These are phyloP conservation scores for Cydia strobilella DNA, from an alignment of 1,140 invertebrate genomes.

Conservation along the genomic window DNA sequence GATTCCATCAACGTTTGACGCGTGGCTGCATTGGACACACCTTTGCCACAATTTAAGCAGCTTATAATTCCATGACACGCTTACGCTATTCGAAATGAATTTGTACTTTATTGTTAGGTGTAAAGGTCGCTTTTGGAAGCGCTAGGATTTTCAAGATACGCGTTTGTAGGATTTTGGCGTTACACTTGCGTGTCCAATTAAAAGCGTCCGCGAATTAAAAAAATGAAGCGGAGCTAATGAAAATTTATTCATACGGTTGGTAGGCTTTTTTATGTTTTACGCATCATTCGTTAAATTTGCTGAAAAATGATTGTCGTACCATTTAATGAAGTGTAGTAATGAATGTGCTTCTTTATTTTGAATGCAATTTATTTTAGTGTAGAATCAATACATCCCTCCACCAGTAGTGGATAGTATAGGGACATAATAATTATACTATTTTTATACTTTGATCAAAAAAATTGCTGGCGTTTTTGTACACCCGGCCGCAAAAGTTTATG, in stretches of 20 bases:
- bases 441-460: too few species aligned
- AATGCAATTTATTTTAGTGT: not conserved
- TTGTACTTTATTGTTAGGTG: not conserved
- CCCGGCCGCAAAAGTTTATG: too few species aligned
- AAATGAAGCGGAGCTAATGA: slow-evolving; percentile 7
- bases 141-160: not conserved
- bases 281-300: slow-evolving; percentile 10
- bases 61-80: not conserved
- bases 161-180: not conserved
- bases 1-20: slow-evolving; percentile 6
- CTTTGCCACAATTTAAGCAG: slow-evolving; percentile 1
- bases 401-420: too few species aligned
- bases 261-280: not conserved
- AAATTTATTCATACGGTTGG: slow-evolving; percentile 12
- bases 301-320: slow-evolving; percentile 2
- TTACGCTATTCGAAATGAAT: not conserved
- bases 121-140: not conserved
- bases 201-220: slow-evolving; percentile 6
- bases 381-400: not conserved
- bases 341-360: not conserved
- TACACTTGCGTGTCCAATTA: slow-evolving; percentile 27
- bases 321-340: not conserved
- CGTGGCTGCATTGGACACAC: slow-evolving; percentile 24
- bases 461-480: too few species aligned
- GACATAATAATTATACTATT: too few species aligned